Percentiles rank a stretch among this genome's conserved stretches.
These are phyloP conservation scores for Campoplex nolae DNA, from an alignment of 2,888 invertebrate genomes.

Conservation along the genomic window DNA sequence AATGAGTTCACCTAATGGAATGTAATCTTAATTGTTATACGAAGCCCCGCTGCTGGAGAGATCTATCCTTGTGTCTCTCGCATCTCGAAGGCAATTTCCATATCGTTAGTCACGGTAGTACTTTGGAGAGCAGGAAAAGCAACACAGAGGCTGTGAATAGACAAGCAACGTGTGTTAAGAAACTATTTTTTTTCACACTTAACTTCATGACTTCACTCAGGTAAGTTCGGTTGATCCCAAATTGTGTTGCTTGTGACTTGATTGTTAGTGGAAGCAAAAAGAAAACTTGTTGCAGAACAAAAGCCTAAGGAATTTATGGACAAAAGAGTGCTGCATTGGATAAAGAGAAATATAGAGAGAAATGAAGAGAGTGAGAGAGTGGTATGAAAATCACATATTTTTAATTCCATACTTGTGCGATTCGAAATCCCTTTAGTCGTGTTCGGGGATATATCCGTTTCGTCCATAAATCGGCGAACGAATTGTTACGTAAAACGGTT, in stretches of 20 bases:
- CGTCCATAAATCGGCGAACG: slow-evolving; percentile 60
- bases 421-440: slow-evolving; percentile 59
- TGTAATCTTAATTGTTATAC: too few species aligned
- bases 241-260: not conserved
- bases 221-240: not conserved
- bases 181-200: not conserved
- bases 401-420: slow-evolving; percentile 40
- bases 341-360: too few species aligned
- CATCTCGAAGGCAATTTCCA: too few species aligned
- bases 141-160: too few species aligned
- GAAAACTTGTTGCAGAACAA: not conserved
- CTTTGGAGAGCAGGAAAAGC: too few species aligned
- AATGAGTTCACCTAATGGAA: too few species aligned
- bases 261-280: not conserved
- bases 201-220: not conserved
- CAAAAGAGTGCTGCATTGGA: not conserved
- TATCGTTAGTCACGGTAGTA: too few species aligned
- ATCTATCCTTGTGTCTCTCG: too few species aligned
- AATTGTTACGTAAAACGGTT: slow-evolving; percentile 57
- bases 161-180: too few species aligned
- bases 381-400: slow-evolving; percentile 28
- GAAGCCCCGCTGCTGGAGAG: too few species aligned
- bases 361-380: not conserved
- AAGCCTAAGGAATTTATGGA: not conserved
- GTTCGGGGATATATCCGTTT: slow-evolving; percentile 58